Base-by-base conservation (phyloP, 2,888 invertebrate genomes). In the Drosophila austrosaltans region DNA sequence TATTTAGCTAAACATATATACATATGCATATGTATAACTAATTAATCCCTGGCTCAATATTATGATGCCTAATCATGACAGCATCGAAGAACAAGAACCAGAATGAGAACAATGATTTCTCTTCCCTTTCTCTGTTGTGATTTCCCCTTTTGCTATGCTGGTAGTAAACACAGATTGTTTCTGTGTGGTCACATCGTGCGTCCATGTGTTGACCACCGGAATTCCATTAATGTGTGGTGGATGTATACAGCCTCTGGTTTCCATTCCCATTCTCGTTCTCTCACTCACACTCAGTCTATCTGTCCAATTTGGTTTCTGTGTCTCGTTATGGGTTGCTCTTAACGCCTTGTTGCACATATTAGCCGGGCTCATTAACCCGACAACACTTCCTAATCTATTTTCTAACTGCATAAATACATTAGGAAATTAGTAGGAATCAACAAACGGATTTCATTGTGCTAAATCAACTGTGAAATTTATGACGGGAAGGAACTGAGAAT, bases 391-490 rank as follows among this genome's bases (percentile, higher is more conserved):
- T 73, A 78, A 81, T 79, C 72, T 53, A 64, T 75, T 69, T 66
- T 48, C 63, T 69, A 80, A 69, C 76, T 67, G 68, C 79, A 69
- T 72, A 76, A 73, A 74, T 73, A 78, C 76, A 85, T 78, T 76
- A 76, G 72, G 68, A 75, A 78, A 82, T 75, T 70, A 75, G 63
- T 48, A 60, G 69, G 69, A 68, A 69, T 74, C 72, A 77, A 72
- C 79, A 77, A 66, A 36, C 79, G 63, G 69, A 68, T 75, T 72
- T 70, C 36, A 16, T 48, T 48, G 48, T 22, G 83, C 72, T 67
- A 80, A 83, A 75, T 83, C 76, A 78, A 70, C 85, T 76, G 76
- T 80, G 73, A 88, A 88, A 86, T 88, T 82, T 76, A 88, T 88
- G 86, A 64, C 66, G 54, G 28, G 25, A 7, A 25, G 16, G 6